Evolutionary conservation across 2,113 vertebrate genomes (phyloP).

Genomic region (Acrocephalus arundinaceus): DNA sequence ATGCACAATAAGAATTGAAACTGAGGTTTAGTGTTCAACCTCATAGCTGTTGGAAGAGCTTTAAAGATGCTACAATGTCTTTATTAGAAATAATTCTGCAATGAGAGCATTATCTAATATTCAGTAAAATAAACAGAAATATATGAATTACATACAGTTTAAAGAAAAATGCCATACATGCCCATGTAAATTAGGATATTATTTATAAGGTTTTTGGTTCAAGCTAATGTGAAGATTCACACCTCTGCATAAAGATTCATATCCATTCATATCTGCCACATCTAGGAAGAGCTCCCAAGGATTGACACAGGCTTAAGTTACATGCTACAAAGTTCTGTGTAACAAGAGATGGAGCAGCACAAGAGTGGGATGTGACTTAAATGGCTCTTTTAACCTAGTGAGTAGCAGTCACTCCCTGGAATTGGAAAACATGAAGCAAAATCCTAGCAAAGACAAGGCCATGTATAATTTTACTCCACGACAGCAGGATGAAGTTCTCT

Average conservation of each 20-base stretch:
- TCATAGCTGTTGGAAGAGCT: background rate
- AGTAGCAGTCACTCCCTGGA: background rate
- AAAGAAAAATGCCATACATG: background rate
- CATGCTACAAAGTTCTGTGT: background rate
- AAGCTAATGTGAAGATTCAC: background rate
- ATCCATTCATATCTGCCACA: background rate
- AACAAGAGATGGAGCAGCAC: background rate
- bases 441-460: background rate
- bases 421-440: background rate
- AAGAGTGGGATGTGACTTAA: background rate
- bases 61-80: background rate
- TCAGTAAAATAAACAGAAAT: background rate
- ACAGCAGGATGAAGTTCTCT: background rate
- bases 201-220: background rate
- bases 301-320: fast-evolving
- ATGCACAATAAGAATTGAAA: background rate
- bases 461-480: background rate
- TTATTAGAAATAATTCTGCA: background rate
- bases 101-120: background rate
- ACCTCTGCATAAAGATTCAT: background rate
- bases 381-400: background rate
- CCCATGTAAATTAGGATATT: background rate
- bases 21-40: background rate
- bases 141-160: background rate
- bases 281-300: background rate